Base-by-base conservation (phyloP, 2,888 invertebrate genomes). In the Lepetodrilus schrolli region DNA sequence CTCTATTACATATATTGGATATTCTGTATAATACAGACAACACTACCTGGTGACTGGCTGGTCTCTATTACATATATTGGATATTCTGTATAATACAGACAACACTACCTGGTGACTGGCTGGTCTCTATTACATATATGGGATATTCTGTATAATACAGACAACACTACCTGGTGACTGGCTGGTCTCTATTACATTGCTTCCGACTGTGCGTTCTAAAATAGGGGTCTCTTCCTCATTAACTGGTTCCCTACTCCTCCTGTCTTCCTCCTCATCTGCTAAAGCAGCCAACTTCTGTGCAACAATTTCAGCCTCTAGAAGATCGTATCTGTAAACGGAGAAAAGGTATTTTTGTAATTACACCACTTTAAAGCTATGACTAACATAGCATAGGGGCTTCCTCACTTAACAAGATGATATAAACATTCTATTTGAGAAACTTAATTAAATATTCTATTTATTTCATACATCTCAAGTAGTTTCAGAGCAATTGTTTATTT, bases 321-420 rank as follows among this genome's bases (percentile, higher is more conserved):
- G 76, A 26, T 88, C 89, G 83, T 89, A 90, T 70, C 90, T 90
- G 70, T 26, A 73, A 77, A 50, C 23, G 20, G 21, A n/a, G 10
- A 34, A 34, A 7, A 7, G 4, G 4, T 4, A 43, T 43, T 7
- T 7, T 43, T 8, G 8, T 37, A 10, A 7, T 37, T 37, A 0
- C 7, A 37, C 38, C 13, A 7, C 7, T 10, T 13, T 10, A 37
- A 7, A 37, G 38, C 38, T 37, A 13, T 13, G 38, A 1, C n/a
- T 4, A 10, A 7, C 10, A 10, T 13, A 7, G 4, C 8, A 7
- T 10, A 38, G 38, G 38, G 38, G 8, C 38, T 38, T 38, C n/a
- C n/a, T n/a, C 8, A 38, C 10, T 1, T n/a, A 8, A 8, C 8
- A 38, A 38, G 1, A 38, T 13, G 10, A 38, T 13, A 1, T 38